A percentile compares a stretch with the other conserved stretches of the same genome.
Evolutionary conservation across 2,113 vertebrate genomes (phyloP).

Genomic region (Naja naja): DNA sequence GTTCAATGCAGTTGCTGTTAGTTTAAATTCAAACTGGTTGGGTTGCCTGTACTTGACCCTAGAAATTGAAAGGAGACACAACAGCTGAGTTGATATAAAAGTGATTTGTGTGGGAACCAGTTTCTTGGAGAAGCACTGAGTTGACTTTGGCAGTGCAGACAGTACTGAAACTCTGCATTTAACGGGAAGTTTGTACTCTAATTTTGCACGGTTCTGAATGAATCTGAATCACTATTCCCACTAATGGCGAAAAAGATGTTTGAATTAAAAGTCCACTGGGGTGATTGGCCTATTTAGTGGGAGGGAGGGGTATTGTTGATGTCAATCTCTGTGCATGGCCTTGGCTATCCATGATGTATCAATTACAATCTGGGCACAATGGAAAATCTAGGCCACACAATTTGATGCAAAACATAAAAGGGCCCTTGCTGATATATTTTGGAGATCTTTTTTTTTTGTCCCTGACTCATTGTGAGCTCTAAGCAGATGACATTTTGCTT

Average conservation of each 20-base stretch:
- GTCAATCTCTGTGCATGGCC: slow-evolving; percentile 13
- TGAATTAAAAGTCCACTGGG: slow-evolving; percentile 8
- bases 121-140: not conserved
- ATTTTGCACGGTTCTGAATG: slow-evolving; percentile 54
- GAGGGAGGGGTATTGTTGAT: not conserved
- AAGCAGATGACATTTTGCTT: not conserved
- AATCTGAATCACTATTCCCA: slow-evolving; percentile 28
- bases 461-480: slow-evolving; percentile 36
- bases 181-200: slow-evolving; percentile 38
- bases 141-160: not conserved
- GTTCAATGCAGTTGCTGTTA: not conserved
- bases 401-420: slow-evolving; percentile 32
- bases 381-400: slow-evolving; percentile 31
- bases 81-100: slow-evolving; percentile 10
- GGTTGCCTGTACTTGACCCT: slow-evolving; percentile 19
- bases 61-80: not conserved
- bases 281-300: not conserved
- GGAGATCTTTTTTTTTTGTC: not conserved
- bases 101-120: not conserved
- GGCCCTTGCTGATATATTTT: not conserved
- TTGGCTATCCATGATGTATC: slow-evolving; percentile 24
- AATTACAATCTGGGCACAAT: not conserved
- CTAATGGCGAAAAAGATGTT: slow-evolving; percentile 35
- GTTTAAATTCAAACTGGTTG: slow-evolving; percentile 16
- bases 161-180: slow-evolving; percentile 33